A percentile compares a stretch with the other conserved stretches of the same genome.
These are phyloP conservation scores for Andrena fulva DNA, from an alignment of 2,888 invertebrate species.

Conservation along the genomic window DNA sequence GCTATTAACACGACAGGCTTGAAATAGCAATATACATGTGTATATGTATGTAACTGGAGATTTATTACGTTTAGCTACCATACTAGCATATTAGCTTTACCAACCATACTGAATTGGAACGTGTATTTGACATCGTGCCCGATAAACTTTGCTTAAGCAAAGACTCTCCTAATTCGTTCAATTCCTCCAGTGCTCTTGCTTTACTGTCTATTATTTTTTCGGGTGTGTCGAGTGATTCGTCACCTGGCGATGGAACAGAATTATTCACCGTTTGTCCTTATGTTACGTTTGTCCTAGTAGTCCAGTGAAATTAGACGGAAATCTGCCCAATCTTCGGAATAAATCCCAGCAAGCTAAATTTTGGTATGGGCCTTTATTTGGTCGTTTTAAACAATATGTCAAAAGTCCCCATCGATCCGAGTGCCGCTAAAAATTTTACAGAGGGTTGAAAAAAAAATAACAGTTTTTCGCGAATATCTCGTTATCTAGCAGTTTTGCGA, in stretches of 20 bases:
- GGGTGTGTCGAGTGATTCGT: constrained; percentile 55
- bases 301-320: too few relatives aligned
- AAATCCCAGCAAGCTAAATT: too few relatives aligned
- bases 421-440: too few relatives aligned
- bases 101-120: constrained; percentile 76
- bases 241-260: constrained; percentile 55
- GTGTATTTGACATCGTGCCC: constrained; percentile 77
- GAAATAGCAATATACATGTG: background rate
- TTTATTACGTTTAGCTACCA: background rate
- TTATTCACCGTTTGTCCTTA: constrained; percentile 16
- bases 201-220: constrained; percentile 82
- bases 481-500: too few relatives aligned
- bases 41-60: background rate
- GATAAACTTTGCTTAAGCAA: constrained; percentile 89
- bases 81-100: constrained; percentile 16
- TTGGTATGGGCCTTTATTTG: too few relatives aligned
- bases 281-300: too few relatives aligned
- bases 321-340: too few relatives aligned
- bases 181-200: constrained; percentile 89
- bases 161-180: constrained; percentile 93
- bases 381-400: too few relatives aligned
- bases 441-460: too few relatives aligned
- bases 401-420: too few relatives aligned
- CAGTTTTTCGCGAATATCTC: too few relatives aligned
- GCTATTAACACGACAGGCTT: background rate